These are phyloP conservation scores for Tetranychus cinnabarinus DNA, from an alignment of 1,140 invertebrate species.

Conservation along the genomic window DNA sequence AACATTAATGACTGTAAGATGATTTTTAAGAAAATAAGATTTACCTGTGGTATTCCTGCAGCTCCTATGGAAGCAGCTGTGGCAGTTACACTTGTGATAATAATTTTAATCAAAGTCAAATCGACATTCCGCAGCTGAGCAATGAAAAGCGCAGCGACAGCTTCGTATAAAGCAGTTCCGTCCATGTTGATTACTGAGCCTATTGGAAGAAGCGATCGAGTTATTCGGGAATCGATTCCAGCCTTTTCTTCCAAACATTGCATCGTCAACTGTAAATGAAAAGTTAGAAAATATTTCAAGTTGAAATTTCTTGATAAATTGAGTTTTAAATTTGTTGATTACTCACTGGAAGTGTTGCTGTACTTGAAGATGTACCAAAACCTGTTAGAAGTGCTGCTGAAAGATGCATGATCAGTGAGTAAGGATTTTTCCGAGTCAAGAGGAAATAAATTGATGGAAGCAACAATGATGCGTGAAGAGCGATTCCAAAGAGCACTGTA, in stretches of 20 bases:
- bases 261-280: constrained; percentile 23
- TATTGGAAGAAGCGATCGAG: constrained; percentile 60
- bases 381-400: constrained; percentile 25
- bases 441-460: constrained; percentile 23
- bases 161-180: constrained; percentile 79
- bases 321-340: background rate
- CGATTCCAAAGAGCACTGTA: constrained; percentile 23
- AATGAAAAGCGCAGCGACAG: constrained; percentile 80
- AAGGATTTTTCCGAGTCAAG: constrained; percentile 22
- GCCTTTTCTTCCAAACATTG: constrained; percentile 30
- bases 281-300: background rate
- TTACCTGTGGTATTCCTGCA: constrained; percentile 59
- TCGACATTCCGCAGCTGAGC: constrained; percentile 54
- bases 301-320: background rate
- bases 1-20: too few species aligned
- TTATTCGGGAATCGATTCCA: constrained; percentile 24
- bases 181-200: constrained; percentile 91
- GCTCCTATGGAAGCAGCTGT: constrained; percentile 86
- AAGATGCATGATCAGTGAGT: constrained; percentile 22
- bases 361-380: constrained; percentile 24
- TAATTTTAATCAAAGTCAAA: constrained; percentile 50
- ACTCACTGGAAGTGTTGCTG: constrained; percentile 18
- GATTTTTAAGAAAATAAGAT: background rate
- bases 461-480: constrained; percentile 24
- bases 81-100: constrained; percentile 75